These are phyloP conservation scores for Serrognathus titanus DNA, from an alignment of 2,888 invertebrate species.

Conservation along the genomic window DNA sequence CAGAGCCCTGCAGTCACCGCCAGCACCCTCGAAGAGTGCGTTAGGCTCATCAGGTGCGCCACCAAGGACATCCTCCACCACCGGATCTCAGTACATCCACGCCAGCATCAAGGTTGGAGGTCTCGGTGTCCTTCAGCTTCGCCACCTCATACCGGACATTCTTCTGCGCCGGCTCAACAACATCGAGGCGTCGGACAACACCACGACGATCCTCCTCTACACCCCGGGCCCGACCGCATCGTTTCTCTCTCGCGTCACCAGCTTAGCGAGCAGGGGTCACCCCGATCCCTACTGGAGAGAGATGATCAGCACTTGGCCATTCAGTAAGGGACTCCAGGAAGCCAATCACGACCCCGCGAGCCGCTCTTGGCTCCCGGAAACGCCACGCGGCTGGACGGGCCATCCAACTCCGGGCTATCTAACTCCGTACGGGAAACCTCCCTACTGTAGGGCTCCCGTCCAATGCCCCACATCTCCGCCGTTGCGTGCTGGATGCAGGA, in stretches of 20 bases:
- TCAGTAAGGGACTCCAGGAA: constrained; percentile 17
- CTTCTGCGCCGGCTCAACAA: too few relatives aligned
- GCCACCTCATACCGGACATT: constrained; percentile 18
- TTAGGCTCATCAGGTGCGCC: constrained; percentile 32
- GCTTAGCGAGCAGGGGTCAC: neutral
- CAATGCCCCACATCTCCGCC: constrained; percentile 10
- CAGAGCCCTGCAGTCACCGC: constrained; percentile 9
- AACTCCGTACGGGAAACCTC: constrained; percentile 16
- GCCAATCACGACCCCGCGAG: constrained; percentile 20
- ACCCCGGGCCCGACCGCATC: neutral
- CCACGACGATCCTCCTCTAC: neutral
- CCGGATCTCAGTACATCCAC: constrained; percentile 18
- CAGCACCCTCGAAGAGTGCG: constrained; percentile 30
- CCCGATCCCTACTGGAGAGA: constrained; percentile 10
- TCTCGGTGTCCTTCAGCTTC: constrained; percentile 1
- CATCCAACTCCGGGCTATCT: constrained; percentile 19
- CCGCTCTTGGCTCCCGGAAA: constrained; percentile 18
- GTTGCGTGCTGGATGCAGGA: constrained; percentile 14
- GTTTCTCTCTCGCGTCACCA: neutral
- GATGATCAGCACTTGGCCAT: neutral
- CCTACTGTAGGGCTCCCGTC: constrained; percentile 19
- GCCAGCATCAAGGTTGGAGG: constrained; percentile 27
- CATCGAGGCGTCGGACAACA: neutral
- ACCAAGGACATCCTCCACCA: constrained; percentile 32
- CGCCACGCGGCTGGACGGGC: constrained; percentile 22